Evolutionary conservation across 2,888 invertebrate species (phyloP).

Genomic region (Cheilosia variabilis): DNA sequence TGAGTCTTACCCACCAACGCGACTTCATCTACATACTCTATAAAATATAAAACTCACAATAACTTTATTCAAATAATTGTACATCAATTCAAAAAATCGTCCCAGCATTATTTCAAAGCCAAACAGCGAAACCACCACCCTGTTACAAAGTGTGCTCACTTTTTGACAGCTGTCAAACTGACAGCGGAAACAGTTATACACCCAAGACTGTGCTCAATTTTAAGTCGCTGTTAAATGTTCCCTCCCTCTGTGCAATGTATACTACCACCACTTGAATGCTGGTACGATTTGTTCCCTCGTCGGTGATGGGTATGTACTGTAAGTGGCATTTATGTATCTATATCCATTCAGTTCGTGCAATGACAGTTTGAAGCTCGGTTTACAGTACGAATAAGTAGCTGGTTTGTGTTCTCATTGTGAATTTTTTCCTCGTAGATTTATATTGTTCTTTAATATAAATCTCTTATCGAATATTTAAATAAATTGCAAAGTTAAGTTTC

Average conservation of each 20-base stretch:
- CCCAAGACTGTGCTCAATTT: slow-evolving; percentile 46
- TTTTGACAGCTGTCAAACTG: slow-evolving; percentile 61
- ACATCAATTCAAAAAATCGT: no score
- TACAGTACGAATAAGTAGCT: slow-evolving; percentile 56
- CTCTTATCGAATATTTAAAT: slow-evolving; percentile 5
- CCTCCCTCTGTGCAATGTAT: slow-evolving; percentile 19
- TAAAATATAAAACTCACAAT: no score
- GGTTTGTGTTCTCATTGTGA: slow-evolving; percentile 28
- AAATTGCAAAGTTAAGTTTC: slow-evolving; percentile 1
- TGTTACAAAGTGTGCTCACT: slow-evolving; percentile 19
- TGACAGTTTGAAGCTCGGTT: slow-evolving; percentile 75
- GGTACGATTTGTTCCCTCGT: slow-evolving; percentile 37
- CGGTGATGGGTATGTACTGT: slow-evolving; percentile 44
- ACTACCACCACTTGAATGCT: slow-evolving; percentile 21
- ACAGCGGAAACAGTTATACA: slow-evolving; percentile 67
- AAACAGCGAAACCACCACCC: slow-evolving; percentile 31
- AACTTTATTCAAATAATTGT: no score
- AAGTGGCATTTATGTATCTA: slow-evolving; percentile 71
- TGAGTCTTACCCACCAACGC: no score
- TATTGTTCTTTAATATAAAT: slow-evolving; percentile 11
- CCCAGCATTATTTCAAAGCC: not conserved
- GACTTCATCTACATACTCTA: no score
- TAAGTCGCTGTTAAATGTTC: slow-evolving; percentile 71
- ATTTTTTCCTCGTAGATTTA: not conserved
- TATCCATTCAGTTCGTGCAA: slow-evolving; percentile 70